Base-by-base conservation (phyloP, 1,140 invertebrate genomes). In the Brevipalpus yothersi region DNA sequence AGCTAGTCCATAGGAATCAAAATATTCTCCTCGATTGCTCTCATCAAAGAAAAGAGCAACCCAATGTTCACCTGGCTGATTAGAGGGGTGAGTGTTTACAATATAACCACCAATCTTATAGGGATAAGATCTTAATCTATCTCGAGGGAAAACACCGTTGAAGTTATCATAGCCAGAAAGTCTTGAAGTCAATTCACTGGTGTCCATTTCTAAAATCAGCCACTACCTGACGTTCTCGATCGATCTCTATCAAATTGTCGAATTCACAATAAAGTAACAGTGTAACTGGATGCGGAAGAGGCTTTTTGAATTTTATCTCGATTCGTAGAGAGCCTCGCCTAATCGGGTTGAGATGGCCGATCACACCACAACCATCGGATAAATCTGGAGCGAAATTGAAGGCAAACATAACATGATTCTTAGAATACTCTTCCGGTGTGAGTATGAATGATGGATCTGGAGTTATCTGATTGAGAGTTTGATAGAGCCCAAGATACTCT, bases 371-470 rank as follows among this genome's bases (percentile, higher is more conserved):
- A 15, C 56, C 56, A 21, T 47, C 13, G 2, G 17, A 21, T 47
- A 58, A 47, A 23, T 58, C 56, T 8, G 56, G 56, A 19, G 56
- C 56, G 7, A 58, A 45, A 12, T 43, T 58, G 42, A 58, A 58
- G 4, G 41, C 43, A 47, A 58, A 43, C 15, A 58, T 43, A 9
- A 19, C 43, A n/a, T 58, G 42, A 1, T 12, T 19, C 19, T 2
- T 43, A 1, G 1, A 1, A 4, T 12, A 58, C 17, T 42, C 4
- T 2, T 58, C 19, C 3, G 15, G 17, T 1, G 40, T 42, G 8
- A 58, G 4, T 9, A 3, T n/a, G 4, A 58, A 5, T 1, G 10
- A 12, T 39, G 40, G 12, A 41, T 58, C 43, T 4, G 56, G 17
- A 2, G 41, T 13, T 5, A 19, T n/a, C 19, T 39, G 17, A 19